phyloP scores from a whole-genome alignment of 2,888 invertebrate species.

The Lycocerus yunnanus region DNA sequence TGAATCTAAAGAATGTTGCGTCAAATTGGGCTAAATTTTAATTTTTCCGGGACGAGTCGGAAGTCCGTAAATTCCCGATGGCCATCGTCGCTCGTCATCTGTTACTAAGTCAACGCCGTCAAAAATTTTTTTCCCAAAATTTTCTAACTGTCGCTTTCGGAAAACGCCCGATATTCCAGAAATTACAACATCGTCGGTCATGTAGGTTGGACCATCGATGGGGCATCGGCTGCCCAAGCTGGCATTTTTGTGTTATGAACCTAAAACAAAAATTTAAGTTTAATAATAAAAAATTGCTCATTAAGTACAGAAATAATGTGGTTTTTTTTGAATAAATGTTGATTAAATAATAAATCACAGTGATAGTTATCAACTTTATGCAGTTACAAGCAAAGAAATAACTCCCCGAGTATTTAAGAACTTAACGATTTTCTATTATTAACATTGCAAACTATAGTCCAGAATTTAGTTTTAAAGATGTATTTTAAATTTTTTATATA shows the following conservation, averaged over 20 bases:
- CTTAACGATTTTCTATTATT: no score
- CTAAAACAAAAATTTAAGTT: conserved; percentile 6
- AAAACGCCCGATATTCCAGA: conserved; percentile 85
- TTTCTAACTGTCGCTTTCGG: conserved; percentile 92
- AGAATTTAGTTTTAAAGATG: no score
- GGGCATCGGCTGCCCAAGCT: conserved; percentile 59
- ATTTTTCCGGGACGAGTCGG: conserved; percentile 82
- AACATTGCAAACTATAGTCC: no score
- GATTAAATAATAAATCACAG: no score
- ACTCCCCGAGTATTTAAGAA: no score
- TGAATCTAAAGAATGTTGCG: conserved; percentile 88
- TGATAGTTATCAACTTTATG: no score
- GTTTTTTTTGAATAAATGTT: no score
- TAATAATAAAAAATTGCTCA: no score
- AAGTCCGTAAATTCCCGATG: conserved; percentile 77
- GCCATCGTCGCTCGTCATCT: conserved; percentile 89
- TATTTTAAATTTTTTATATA: no score
- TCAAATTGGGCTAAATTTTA: conserved; percentile 82
- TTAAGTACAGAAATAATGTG: no score
- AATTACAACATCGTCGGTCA: conserved; percentile 75
- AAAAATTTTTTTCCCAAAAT: conserved; percentile 90
- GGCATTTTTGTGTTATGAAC: conserved; percentile 62
- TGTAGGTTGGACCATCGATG: conserved; percentile 49
- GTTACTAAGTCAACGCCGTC: conserved; percentile 92
- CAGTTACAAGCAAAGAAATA: no score